Evolutionary conservation across 2,888 invertebrate species (phyloP).

Genomic region (Macrosiphum euphorbiae): DNA sequence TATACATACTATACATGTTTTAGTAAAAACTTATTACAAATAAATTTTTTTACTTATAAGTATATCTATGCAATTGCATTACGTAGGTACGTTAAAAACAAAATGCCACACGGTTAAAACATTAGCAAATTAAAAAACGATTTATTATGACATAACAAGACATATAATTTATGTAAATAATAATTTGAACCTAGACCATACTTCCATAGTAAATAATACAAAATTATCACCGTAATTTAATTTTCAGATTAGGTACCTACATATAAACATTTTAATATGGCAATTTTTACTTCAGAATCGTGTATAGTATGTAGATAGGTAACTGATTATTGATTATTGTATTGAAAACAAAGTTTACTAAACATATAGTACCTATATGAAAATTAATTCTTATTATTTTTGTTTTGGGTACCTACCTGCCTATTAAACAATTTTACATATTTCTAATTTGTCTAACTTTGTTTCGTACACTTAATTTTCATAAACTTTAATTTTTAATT

Average conservation of each 20-base stretch:
- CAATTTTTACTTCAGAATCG: background rate
- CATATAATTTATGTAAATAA: background rate
- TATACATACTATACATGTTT: background rate
- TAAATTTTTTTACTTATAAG: background rate
- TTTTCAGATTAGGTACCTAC: background rate
- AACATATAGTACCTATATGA: background rate
- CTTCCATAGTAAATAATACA: background rate
- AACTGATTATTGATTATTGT: background rate
- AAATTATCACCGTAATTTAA: background rate
- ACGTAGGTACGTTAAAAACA: background rate
- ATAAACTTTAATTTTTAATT: background rate
- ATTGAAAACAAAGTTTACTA: no score
- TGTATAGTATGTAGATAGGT: background rate
- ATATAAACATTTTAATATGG: background rate
- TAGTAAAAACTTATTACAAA: background rate
- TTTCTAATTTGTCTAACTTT: background rate
- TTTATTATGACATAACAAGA: background rate
- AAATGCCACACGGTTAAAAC: background rate
- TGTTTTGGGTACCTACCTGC: background rate
- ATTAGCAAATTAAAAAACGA: background rate
- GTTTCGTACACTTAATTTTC: background rate
- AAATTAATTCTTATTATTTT: background rate
- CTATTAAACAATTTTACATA: background rate
- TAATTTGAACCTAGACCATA: background rate
- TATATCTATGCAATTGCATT: background rate